These are phyloP conservation scores for Megalonaias nervosa DNA, from an alignment of 1,140 invertebrate species.

Conservation along the genomic window DNA sequence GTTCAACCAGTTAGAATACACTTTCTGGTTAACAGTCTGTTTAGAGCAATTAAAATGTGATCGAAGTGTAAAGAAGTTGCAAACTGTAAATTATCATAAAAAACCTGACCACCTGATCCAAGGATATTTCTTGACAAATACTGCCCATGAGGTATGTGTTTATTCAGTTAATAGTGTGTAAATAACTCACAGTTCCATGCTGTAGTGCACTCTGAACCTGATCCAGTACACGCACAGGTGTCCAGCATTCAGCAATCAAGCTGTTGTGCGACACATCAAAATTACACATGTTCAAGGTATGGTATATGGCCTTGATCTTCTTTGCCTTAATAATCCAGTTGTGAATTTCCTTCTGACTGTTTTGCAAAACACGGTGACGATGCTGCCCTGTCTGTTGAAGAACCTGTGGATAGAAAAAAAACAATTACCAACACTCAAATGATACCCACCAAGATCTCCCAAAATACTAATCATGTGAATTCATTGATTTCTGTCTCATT, in stretches of 20 bases:
- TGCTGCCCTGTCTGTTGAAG: constrained; percentile 97
- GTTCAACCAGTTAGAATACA: too few relatives aligned
- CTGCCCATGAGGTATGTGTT: too few relatives aligned
- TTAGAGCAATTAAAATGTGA: too few relatives aligned
- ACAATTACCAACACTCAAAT: background rate
- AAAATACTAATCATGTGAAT: too few relatives aligned
- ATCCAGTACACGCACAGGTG: constrained; percentile 90
- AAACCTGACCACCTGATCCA: too few relatives aligned
- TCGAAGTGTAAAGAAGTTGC: too few relatives aligned
- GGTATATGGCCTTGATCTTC: constrained; percentile 86
- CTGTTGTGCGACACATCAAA: constrained; percentile 86
- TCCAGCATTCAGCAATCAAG: constrained; percentile 99
- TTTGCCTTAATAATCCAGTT: constrained; percentile 72
- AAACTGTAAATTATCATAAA: too few relatives aligned
- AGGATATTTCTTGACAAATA: too few relatives aligned
- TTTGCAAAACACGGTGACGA: constrained; percentile 90
- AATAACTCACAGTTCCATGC: constrained; percentile 56
- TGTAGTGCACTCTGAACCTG: constrained; percentile 87
- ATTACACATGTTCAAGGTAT: constrained; percentile 83
- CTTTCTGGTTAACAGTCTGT: too few relatives aligned
- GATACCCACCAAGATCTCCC: too few relatives aligned
- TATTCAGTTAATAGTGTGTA: too few relatives aligned
- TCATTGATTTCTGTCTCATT: too few relatives aligned
- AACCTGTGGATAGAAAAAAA: constrained; percentile 64
- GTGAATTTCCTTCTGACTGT: constrained; percentile 90